Conservation (phyloP, 2,888 invertebrate genomes). For the Scrobipalpa atriplicella region DNA sequence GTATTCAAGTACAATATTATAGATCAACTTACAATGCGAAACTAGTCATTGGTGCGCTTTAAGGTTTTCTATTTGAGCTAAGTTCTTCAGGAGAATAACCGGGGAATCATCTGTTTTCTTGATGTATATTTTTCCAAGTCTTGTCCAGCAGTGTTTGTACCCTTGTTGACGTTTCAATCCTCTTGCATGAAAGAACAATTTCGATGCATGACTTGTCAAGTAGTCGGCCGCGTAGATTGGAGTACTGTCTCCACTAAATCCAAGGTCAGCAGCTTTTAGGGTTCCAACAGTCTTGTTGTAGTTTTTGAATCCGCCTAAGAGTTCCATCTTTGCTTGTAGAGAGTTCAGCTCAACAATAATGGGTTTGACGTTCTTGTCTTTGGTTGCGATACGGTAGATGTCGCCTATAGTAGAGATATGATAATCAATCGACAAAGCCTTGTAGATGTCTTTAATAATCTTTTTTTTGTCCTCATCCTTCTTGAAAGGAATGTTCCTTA, state of each 20-base stretch:
- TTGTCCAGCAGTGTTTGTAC: constrained; percentile 14
- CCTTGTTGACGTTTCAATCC: background rate
- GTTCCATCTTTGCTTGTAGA: background rate
- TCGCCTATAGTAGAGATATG: background rate
- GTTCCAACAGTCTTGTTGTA: background rate
- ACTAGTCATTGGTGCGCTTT: background rate
- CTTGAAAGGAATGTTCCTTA: background rate
- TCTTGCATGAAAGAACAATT: background rate
- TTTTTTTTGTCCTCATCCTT: background rate
- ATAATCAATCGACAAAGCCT: background rate
- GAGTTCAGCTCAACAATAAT: background rate
- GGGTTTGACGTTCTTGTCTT: background rate
- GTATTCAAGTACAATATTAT: background rate
- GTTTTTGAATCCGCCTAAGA: constrained; percentile 1
- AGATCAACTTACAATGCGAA: background rate
- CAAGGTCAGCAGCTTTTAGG: background rate
- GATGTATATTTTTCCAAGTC: background rate
- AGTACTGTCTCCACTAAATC: background rate
- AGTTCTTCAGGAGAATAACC: background rate
- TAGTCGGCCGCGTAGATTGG: constrained; percentile 1
- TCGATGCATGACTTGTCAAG: background rate
- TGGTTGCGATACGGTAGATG: background rate
- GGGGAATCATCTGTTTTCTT: background rate
- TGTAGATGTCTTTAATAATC: background rate
- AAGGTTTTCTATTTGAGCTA: background rate